A percentile compares a stretch with the other conserved stretches of the same genome.
These are phyloP conservation scores for Gambusia affinis DNA, from an alignment of 2,113 vertebrate genomes.

Conservation along the genomic window DNA sequence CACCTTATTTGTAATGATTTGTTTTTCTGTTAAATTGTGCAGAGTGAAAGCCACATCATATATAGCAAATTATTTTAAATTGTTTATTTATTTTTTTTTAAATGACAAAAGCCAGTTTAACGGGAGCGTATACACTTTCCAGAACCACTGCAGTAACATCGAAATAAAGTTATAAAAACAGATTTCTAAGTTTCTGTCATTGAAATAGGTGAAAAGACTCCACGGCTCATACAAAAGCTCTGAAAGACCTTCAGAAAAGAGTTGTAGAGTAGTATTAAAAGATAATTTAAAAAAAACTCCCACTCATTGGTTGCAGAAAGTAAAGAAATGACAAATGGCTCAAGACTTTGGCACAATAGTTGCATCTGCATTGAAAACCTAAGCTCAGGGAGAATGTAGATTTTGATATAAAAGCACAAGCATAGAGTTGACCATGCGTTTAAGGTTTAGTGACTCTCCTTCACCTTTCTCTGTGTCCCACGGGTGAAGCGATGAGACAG, in stretches of 20 bases:
- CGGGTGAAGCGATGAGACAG: constrained; percentile 58
- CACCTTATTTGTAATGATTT: background rate
- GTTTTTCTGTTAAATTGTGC: background rate
- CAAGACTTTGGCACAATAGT: background rate
- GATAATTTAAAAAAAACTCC: background rate
- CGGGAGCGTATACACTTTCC: background rate
- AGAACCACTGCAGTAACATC: background rate
- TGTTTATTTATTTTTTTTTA: background rate
- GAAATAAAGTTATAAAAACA: background rate
- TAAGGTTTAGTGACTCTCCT: constrained; percentile 50
- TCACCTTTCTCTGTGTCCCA: constrained; percentile 59
- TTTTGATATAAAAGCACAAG: constrained; percentile 41
- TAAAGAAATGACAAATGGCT: background rate
- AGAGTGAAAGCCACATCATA: background rate
- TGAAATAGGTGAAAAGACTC: background rate
- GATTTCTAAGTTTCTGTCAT: background rate
- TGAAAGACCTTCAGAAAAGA: background rate
- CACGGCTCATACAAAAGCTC: background rate
- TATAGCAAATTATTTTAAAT: background rate
- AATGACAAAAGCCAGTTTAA: background rate
- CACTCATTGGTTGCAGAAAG: background rate
- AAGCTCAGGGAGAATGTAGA: constrained; percentile 3
- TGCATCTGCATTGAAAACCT: constrained; percentile 1
- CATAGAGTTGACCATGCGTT: constrained; percentile 55
- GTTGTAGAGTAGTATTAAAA: background rate